phyloP scores from a whole-genome alignment of 2,113 vertebrate species.

The Hydropotes inermis region DNA sequence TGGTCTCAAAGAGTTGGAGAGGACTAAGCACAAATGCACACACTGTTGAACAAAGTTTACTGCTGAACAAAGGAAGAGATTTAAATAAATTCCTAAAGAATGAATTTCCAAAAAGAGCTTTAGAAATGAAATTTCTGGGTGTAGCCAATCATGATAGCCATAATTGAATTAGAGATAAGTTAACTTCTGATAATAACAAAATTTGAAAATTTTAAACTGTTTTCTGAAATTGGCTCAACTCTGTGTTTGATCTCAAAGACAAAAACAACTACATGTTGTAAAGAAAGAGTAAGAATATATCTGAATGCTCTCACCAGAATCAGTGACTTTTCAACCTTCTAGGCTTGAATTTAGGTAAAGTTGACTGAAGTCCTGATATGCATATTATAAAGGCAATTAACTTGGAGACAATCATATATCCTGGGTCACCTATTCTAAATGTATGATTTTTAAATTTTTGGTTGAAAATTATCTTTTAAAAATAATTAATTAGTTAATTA shows the following conservation, averaged over 20 bases:
- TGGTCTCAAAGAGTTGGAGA: not conserved
- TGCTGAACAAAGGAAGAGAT: not conserved
- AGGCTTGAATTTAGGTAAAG: not conserved
- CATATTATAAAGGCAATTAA: not conserved
- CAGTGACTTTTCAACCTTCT: not conserved
- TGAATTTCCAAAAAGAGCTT: not conserved
- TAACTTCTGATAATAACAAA: not conserved
- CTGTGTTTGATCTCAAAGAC: not conserved
- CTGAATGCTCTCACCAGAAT: not conserved
- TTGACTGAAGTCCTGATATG: not conserved
- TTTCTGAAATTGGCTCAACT: not conserved
- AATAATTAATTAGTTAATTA: not conserved
- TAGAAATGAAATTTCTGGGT: not conserved
- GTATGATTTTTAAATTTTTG: not conserved
- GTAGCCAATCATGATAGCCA: not conserved
- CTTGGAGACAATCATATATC: not conserved
- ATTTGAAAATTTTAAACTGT: not conserved
- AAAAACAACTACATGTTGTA: not conserved
- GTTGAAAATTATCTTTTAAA: not conserved
- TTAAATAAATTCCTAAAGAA: not conserved
- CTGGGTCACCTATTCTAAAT: not conserved
- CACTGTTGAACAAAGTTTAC: not conserved
- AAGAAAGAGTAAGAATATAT: not conserved
- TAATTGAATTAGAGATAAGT: not conserved
- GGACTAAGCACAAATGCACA: not conserved